phyloP scores from a whole-genome alignment of 2,888 invertebrate species.

The Cynaeus angustus region DNA sequence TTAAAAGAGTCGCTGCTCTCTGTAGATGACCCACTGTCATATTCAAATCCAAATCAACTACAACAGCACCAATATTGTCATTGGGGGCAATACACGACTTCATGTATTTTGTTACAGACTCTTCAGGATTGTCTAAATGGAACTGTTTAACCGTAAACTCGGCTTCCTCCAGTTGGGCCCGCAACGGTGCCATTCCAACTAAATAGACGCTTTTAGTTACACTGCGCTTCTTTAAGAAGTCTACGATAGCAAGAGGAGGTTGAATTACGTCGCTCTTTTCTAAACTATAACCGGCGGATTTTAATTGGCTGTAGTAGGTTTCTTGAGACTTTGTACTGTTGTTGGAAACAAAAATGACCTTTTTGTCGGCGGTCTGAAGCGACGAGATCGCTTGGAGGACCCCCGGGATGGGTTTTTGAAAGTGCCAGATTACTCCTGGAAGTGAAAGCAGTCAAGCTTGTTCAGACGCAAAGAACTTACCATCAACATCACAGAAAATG shows the following conservation, averaged over 20 bases:
- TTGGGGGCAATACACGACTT: slow-evolving; percentile 66
- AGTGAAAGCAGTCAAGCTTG: slow-evolving; percentile 14
- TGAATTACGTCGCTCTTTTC: slow-evolving; percentile 71
- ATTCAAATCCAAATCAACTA: slow-evolving; percentile 74
- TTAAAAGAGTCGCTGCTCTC: slow-evolving; percentile 72
- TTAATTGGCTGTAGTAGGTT: slow-evolving; percentile 63
- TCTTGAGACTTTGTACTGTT: slow-evolving; percentile 60
- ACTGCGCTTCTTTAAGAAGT: slow-evolving; percentile 73
- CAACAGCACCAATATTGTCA: slow-evolving; percentile 74
- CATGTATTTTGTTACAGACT: slow-evolving; percentile 35
- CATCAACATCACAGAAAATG: slow-evolving; percentile 53
- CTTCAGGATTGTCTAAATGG: slow-evolving; percentile 66
- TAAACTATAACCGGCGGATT: slow-evolving; percentile 50
- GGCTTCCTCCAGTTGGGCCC: slow-evolving; percentile 67
- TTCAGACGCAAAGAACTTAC: slow-evolving; percentile 41
- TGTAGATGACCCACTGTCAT: slow-evolving; percentile 73
- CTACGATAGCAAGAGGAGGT: slow-evolving; percentile 73
- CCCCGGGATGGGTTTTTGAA: slow-evolving; percentile 68
- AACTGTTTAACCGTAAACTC: slow-evolving; percentile 71
- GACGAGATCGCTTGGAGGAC: slow-evolving; percentile 71
- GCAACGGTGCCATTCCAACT: slow-evolving; percentile 70
- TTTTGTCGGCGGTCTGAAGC: slow-evolving; percentile 73
- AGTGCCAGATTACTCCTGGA: slow-evolving; percentile 74
- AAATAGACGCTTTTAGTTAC: slow-evolving; percentile 74
- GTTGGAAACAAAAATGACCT: slow-evolving; percentile 62